Base-by-base conservation (phyloP, 2,113 vertebrate species). In the Macaca mulatta region DNA sequence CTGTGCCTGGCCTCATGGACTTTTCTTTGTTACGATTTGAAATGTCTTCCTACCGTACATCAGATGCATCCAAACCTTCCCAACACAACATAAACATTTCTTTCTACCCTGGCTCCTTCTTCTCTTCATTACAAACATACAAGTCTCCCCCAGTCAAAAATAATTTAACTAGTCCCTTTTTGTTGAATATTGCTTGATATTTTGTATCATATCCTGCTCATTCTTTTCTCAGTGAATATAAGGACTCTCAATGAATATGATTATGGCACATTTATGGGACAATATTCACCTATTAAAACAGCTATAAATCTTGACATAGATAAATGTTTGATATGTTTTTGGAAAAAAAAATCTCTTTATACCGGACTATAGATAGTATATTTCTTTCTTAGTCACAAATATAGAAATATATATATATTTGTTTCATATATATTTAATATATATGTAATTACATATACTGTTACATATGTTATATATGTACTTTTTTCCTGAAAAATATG, bases 311-410 rank as follows among this genome's bases (percentile, higher is more conserved):
- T 88, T 96, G 38, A 67, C n/a, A 67, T 84, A 30, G 38, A 96
- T 50, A 93, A 94, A 88, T 82, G 14, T 85, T 90, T 85, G 18
- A 57, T 67, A 35, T 75, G 8, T 64, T 86, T 95, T 86, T 67
- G 22, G 87, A 64, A 20, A 20, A 82, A 90, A 82, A 90, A 57
- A 13, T 8, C 35, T 81, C 2, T 93, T 48, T 92, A 45, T 74
- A 70, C 17, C 32, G 57, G 22, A 67, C 30, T 94, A n/a, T 57
- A 80, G 50, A 78, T 38, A 75, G 16, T 5, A 2, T 90, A 50
- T 83, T 94, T 95, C 3, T 95, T 77, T 83, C 40, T 89, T 89
- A 78, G 61, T 84, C 89, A 92, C 30, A 91, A 81, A n/a, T 17
- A 12, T 18, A 14, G 57, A 23, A n/a, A 11, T 75, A 8, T 64